Base-by-base conservation (phyloP, 1,140 invertebrate genomes). In the Atta cephalotes region DNA sequence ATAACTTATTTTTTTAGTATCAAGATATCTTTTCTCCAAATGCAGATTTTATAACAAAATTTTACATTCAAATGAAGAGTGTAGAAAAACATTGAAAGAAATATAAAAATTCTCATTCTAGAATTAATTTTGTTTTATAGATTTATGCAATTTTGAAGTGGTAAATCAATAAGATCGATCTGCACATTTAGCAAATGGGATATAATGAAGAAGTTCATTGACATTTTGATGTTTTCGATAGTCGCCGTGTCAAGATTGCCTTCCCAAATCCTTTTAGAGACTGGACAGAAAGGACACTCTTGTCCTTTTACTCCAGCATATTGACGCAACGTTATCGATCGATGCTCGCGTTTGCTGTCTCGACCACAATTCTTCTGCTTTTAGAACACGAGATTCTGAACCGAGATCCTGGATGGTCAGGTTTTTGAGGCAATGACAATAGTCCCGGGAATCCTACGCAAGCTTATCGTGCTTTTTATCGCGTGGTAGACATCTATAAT, bases 321-420 rank as follows among this genome's bases (percentile, higher is more conserved):
- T 90, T 74, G 84, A 89, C 84, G 70, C 49, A 35, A 31, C 25
- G 77, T 90, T 90, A 90, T 90, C 89, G 89, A 90, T 90, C 78
- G 78, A 56, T 31, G 21, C 84, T 63, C 87, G 71, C 81, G 72
- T 88, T 68, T 76, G 18, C 58, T 49, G 18, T 77, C 84, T 60
- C 84, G 78, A 39, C 28, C 60, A 84, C 60, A 74, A 84, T 74
- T 89, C 85, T 89, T 78, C 77, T 79, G 78, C 88, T 84, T 89
- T 63, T 49, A 84, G 56, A 62, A 39, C 63, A 31, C 56, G 49
- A 78, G 81, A 78, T 82, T 49, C n/a, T 28, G 31, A 10, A 79
- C 39, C 49, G 63, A 65, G 62, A 85, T 66, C 25, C 72, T 51
- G 76, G 31, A 77, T 16, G 60, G 45, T 1, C n/a, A 18, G 70